Evolutionary conservation across 2,113 vertebrate species (phyloP).

Genomic region (Osmerus eperlanus): DNA sequence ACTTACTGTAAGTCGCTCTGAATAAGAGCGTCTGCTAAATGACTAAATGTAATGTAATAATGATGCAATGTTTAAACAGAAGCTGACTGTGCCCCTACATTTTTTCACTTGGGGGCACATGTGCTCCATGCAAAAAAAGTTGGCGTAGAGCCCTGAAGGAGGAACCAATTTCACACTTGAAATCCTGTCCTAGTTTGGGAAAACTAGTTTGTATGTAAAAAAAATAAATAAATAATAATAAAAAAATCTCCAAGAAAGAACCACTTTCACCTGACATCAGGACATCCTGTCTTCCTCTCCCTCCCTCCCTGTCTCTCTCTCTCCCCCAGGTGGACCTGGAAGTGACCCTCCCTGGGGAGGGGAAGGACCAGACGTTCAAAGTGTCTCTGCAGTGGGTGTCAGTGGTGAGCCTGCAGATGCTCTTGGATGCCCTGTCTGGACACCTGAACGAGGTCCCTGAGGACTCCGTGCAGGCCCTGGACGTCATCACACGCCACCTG

Average conservation of each 20-base stretch:
- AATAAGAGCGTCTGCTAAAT: too few species aligned
- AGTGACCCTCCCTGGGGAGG: constrained; percentile 95
- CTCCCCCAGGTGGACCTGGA: constrained; percentile 90
- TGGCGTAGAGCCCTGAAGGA: too few species aligned
- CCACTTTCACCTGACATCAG: too few species aligned
- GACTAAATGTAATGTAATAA: too few species aligned
- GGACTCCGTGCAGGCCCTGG: constrained; percentile 95
- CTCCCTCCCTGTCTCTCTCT: constrained; percentile 1
- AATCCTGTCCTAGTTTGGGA: too few species aligned
- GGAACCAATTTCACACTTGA: background rate
- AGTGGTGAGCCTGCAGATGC: constrained; percentile 95
- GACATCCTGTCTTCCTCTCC: background rate
- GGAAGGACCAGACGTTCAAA: constrained; percentile 98
- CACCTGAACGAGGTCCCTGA: constrained; percentile 96
- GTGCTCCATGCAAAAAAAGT: too few species aligned
- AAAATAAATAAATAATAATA: too few species aligned
- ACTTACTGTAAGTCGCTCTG: too few species aligned
- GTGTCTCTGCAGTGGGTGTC: constrained; percentile 99
- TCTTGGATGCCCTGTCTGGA: constrained; percentile 92
- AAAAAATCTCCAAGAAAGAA: too few species aligned
- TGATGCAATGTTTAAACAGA: too few species aligned
- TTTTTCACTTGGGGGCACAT: too few species aligned
- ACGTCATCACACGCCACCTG: constrained; percentile 96
- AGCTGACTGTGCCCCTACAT: too few species aligned
- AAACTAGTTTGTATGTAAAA: background rate